Evolutionary conservation across 1,140 invertebrate genomes (phyloP).

Genomic region (Uloborus diversus): DNA sequence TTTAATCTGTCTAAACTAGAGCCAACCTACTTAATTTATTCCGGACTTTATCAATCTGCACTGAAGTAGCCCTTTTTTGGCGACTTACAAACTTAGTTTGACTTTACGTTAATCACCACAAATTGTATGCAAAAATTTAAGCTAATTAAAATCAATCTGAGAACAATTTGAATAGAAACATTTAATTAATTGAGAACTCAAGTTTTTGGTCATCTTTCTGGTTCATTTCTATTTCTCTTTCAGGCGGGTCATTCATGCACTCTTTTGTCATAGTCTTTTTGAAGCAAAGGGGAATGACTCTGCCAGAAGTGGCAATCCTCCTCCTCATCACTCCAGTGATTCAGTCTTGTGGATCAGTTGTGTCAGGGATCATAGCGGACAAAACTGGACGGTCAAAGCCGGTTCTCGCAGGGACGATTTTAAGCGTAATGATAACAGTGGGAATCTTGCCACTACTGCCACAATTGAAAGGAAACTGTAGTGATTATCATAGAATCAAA

Average conservation of each 20-base stretch:
- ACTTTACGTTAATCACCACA: not conserved
- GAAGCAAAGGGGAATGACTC: slow-evolving; percentile 11
- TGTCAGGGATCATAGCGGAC: slow-evolving; percentile 21
- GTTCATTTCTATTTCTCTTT: not conserved
- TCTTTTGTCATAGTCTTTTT: slow-evolving; percentile 36
- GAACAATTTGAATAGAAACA: not conserved
- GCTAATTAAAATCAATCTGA: not conserved
- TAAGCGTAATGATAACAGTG: not conserved
- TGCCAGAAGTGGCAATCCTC: slow-evolving; percentile 19
- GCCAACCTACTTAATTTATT: no score
- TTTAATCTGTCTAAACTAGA: no score
- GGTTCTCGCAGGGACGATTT: slow-evolving; percentile 2
- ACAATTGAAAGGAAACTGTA: not conserved
- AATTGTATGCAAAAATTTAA: not conserved
- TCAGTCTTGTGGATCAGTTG: slow-evolving; percentile 11
- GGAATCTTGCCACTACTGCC: slow-evolving; percentile 8
- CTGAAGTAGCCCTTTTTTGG: not conserved
- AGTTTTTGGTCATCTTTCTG: not conserved
- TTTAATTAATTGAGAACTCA: not conserved
- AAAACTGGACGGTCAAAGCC: slow-evolving; percentile 40
- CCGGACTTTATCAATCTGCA: not conserved
- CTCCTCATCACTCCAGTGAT: slow-evolving; percentile 13
- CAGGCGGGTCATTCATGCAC: not conserved
- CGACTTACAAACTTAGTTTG: not conserved
- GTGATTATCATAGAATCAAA: slow-evolving; percentile 19